phyloP scores from a whole-genome alignment of 2,797 vertebrate genomes.

The Micromesistius poutassou region DNA sequence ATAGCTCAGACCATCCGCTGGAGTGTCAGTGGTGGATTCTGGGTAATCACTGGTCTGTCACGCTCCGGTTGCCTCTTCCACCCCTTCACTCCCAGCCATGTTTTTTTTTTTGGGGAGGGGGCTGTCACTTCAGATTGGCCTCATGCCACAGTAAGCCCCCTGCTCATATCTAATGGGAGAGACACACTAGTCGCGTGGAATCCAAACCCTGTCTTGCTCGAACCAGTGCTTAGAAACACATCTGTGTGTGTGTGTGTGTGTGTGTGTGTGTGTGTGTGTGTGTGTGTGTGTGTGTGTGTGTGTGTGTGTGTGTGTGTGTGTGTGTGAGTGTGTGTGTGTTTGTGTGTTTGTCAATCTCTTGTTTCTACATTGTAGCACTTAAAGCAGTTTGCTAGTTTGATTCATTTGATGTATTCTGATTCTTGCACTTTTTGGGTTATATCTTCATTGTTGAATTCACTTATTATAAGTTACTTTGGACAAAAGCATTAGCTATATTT shows the following conservation, averaged over 20 bases:
- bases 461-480: too few species aligned
- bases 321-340: constrained; percentile 29
- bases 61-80: constrained; percentile 55
- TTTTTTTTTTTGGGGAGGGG: constrained; percentile 45
- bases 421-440: too few species aligned
- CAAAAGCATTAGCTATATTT: too few species aligned
- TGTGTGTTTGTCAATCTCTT: not conserved
- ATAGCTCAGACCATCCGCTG: constrained; percentile 25
- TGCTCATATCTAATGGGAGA: constrained; percentile 60
- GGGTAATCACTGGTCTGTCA: constrained; percentile 59
- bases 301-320: constrained; percentile 29
- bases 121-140: constrained; percentile 62
- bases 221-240: constrained; percentile 52
- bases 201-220: constrained; percentile 36
- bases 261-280: too few species aligned
- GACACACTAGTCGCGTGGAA: constrained; percentile 42
- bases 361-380: not conserved
- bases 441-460: too few species aligned
- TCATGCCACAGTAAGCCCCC: constrained; percentile 53
- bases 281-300: constrained; percentile 35
- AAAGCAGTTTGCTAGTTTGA: too few species aligned
- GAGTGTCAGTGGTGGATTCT: constrained; percentile 37
- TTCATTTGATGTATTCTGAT: too few species aligned
- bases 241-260: constrained; percentile 37
- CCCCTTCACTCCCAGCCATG: constrained; percentile 51